Conservation (phyloP, 2,113 vertebrate genomes). For the Caloenas nicobarica region DNA sequence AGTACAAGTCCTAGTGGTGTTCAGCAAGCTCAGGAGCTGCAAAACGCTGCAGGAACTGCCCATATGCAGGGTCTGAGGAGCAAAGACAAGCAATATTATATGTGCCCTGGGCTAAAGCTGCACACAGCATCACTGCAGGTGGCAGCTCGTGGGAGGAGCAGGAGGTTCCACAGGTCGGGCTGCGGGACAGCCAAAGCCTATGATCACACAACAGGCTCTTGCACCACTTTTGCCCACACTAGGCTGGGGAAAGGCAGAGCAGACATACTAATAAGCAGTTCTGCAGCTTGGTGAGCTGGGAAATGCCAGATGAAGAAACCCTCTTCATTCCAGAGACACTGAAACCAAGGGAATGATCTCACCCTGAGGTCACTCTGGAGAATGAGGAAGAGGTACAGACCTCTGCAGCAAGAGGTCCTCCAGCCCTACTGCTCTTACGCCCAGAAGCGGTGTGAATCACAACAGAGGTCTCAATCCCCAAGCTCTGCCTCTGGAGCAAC, state of each 20-base stretch:
- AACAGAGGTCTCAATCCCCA: not conserved
- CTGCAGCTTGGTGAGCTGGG: not conserved
- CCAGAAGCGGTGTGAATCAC: not conserved
- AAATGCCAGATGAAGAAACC: not conserved
- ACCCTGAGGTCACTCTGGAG: not conserved
- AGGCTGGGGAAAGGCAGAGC: not conserved
- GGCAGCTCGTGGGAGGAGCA: not conserved
- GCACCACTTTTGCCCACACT: accelerated
- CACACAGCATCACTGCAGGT: not conserved
- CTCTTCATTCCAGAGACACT: not conserved
- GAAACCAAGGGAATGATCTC: not conserved
- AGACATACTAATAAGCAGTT: not conserved
- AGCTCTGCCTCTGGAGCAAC: not conserved
- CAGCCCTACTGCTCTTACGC: not conserved
- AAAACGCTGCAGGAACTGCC: not conserved
- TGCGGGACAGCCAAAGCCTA: not conserved
- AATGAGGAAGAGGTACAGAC: accelerated
- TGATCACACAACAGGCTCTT: not conserved
- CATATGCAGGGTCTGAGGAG: not conserved
- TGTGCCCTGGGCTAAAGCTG: not conserved
- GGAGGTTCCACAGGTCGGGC: not conserved
- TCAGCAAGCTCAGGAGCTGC: not conserved
- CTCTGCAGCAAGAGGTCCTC: not conserved
- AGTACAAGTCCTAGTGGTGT: not conserved
- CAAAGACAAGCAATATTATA: not conserved